phyloP scores from a whole-genome alignment of 2,797 vertebrate species.

The Sardinella longiceps region DNA sequence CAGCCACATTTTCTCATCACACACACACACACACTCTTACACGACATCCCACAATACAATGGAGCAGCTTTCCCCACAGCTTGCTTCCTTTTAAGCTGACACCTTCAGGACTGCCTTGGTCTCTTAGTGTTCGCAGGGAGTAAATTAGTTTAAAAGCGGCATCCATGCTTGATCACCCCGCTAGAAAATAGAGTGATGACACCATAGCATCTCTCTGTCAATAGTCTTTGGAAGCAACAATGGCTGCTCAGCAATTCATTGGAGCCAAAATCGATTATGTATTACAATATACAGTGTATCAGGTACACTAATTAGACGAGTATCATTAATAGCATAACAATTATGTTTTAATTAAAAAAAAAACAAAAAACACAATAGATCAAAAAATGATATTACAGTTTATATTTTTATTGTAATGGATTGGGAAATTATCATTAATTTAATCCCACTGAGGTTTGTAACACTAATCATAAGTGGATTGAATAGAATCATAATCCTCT shows the following conservation, averaged over 20 bases:
- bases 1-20: constrained; percentile 16
- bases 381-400: no score
- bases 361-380: no score
- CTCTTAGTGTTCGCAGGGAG: not conserved
- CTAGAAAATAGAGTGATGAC: constrained; percentile 7
- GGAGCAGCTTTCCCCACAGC: not conserved
- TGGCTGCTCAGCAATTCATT: not conserved
- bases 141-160: not conserved
- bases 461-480: not conserved
- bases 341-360: no score
- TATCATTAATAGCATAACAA: not conserved
- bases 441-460: not conserved
- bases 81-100: constrained; percentile 5
- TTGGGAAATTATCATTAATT: no score
- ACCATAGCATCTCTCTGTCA: not conserved
- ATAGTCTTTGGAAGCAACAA: not conserved
- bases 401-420: no score
- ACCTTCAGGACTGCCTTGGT: constrained; percentile 5
- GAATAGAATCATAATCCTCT: not conserved
- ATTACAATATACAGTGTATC: not conserved
- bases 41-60: not conserved
- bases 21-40: not conserved
- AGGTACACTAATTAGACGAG: not conserved
- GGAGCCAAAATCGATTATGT: not conserved
- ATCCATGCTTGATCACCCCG: not conserved